Percentiles rank a stretch among this genome's conserved stretches.
Conservation (phyloP, 2,113 vertebrate genomes). For the Tonatia bakeri region DNA sequence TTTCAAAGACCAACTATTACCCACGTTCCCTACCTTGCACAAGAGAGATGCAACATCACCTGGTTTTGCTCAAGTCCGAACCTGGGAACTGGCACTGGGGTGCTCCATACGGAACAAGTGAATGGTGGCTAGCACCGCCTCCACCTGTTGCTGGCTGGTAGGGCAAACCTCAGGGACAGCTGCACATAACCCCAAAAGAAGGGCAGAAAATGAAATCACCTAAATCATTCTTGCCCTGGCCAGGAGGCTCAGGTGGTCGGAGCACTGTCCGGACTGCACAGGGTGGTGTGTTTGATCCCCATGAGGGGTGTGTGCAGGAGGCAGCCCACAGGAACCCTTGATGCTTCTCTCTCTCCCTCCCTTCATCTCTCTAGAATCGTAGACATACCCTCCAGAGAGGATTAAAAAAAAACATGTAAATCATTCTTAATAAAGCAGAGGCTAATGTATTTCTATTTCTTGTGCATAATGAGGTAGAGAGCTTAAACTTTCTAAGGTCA, state of each 20-base stretch:
- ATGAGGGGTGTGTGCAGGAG: too few species aligned
- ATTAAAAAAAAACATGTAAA: not conserved
- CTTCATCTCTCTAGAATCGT: not conserved
- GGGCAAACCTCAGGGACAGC: not conserved
- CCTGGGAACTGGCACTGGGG: not conserved
- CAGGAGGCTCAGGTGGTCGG: too few species aligned
- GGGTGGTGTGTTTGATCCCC: too few species aligned
- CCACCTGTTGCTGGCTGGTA: not conserved
- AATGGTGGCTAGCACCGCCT: not conserved
- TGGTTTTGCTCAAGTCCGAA: not conserved
- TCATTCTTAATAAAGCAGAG: conserved; percentile 24
- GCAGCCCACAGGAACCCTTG: too few species aligned
- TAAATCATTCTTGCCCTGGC: not conserved
- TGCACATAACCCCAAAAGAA: not conserved
- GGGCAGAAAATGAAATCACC: not conserved
- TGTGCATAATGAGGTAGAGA: not conserved
- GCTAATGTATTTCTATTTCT: not conserved
- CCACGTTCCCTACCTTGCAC: not conserved
- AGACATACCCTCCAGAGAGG: not conserved
- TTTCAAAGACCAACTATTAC: not conserved
- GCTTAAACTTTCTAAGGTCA: not conserved
- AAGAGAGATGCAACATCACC: not conserved
- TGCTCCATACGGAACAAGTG: not conserved
- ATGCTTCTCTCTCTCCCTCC: too few species aligned
- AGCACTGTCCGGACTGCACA: too few species aligned